Conservation (phyloP, 2,797 vertebrate species). For the Rhynchotus rufescens region DNA sequence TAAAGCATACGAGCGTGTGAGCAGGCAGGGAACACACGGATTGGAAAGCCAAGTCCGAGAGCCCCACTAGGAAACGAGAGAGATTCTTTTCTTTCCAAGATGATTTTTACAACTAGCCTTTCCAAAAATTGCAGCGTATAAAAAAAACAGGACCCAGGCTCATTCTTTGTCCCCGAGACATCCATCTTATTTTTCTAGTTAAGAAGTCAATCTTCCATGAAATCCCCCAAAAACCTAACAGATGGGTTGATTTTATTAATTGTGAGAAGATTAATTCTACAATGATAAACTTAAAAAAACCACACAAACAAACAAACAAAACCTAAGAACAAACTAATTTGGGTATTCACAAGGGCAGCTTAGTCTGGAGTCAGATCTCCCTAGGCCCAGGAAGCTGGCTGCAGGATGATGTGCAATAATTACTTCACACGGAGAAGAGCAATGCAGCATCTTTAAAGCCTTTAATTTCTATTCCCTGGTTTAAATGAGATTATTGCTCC, state of each 20-base stretch:
- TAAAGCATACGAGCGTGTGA: accelerated
- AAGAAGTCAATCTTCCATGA: neutral
- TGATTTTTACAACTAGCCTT: neutral
- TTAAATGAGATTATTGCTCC: conserved; percentile 41
- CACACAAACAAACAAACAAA: too few species aligned
- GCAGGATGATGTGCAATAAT: neutral
- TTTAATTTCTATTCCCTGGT: conserved; percentile 32
- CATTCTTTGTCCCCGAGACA: neutral
- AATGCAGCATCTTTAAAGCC: neutral
- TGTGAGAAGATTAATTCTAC: neutral
- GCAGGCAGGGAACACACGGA: neutral
- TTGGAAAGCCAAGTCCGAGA: neutral
- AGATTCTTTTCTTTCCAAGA: neutral
- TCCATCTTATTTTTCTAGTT: neutral
- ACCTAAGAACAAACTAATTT: neutral
- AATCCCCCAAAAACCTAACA: neutral
- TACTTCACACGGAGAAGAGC: neutral
- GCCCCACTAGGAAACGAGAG: neutral
- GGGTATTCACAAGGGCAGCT: neutral
- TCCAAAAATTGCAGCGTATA: neutral
- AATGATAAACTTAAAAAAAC: neutral
- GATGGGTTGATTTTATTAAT: neutral
- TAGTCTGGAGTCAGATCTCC: neutral
- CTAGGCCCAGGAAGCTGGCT: neutral
- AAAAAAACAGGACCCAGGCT: neutral